Evolutionary conservation across 1,140 invertebrate genomes (phyloP), one percentile per base, ranked within the genome.

Genomic region (Cepaea nemoralis): DNA sequence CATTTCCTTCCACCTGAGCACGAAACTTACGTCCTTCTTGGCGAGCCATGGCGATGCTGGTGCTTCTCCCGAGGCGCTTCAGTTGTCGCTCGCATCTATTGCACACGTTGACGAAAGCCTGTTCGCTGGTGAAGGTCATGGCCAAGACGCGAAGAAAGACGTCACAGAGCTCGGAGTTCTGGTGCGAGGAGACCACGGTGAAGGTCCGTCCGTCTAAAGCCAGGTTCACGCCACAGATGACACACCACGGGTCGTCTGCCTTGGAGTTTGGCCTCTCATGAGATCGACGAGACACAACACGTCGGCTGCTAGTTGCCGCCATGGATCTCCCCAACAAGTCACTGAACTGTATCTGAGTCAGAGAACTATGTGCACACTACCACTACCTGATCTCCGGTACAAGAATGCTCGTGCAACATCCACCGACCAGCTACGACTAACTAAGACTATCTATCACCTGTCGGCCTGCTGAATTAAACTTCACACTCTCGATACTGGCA

Each of bases 1-100:
- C 33, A 40, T 78, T 78, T 69, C 24, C 27, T 42, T 78, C 77
- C 35, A 78, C 14, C 37, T 78, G 59, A 19, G 69, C 77, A 0
- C 77, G 33, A 24, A 69, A n/a, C 27, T 69, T 55, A 27, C n/a
- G 42, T 5, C 59, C 77, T 27, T 78, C 77, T 12, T 69, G 45
- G 1, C 77, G 59, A 27, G 77, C 77, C 12, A 69, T 16, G 63
- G 66, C 42, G 22, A 69, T 45, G n/a, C 40, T 78, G 40, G 27
- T 78, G 77, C 45, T 63, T 31, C 77, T 37, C 2, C 77, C 77
- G 3, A 78, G 48, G n/a, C 77, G 77, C 24, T 63, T 59, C 39
- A 78, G n/a, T 24, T 78, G 77, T 48, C 77, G 14, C 77, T 78
- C 77, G 48, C 77, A 78, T 33, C 63, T 67, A 50, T 78, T 67